Conservation (phyloP, 1,140 invertebrate species). For the Maniola jurtina region DNA sequence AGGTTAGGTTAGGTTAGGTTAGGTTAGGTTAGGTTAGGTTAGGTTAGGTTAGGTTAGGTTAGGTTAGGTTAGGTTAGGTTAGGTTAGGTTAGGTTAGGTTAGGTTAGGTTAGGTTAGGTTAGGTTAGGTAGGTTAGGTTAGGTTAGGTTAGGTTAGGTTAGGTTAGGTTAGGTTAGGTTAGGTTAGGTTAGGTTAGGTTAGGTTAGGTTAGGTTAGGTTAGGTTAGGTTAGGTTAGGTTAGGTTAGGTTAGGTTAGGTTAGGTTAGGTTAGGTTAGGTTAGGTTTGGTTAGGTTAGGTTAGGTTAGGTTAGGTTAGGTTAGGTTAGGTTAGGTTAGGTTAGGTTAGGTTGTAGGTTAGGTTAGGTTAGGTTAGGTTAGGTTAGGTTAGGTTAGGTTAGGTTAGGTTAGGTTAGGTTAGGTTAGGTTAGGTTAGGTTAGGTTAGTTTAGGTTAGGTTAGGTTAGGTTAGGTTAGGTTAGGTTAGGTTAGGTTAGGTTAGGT, state of each 20-base stretch:
- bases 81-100: too few species aligned
- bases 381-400: conserved; percentile 40
- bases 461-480: conserved; percentile 42
- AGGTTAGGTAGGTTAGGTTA: too few species aligned
- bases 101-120: not conserved
- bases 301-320: not conserved
- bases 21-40: conserved; percentile 9
- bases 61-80: too few species aligned
- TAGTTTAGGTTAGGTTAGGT: conserved; percentile 40
- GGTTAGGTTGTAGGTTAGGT: conserved; percentile 15
- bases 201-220: conserved; percentile 37
- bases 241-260: conserved; percentile 19
- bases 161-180: too few species aligned
- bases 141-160: too few species aligned
- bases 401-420: conserved; percentile 39
- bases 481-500: conserved; percentile 42
- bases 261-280: not conserved
- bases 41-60: conserved; percentile 5
- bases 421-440: conserved; percentile 40
- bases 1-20: conserved; percentile 2
- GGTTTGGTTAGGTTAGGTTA: conserved; percentile 14
- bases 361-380: conserved; percentile 33
- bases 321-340: conserved; percentile 1
- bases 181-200: conserved; percentile 10
- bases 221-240: conserved; percentile 10